Evolutionary conservation across 2,797 vertebrate species (phyloP), one percentile per base, ranked within the genome.

Genomic region (Echeneis naucrates): DNA sequence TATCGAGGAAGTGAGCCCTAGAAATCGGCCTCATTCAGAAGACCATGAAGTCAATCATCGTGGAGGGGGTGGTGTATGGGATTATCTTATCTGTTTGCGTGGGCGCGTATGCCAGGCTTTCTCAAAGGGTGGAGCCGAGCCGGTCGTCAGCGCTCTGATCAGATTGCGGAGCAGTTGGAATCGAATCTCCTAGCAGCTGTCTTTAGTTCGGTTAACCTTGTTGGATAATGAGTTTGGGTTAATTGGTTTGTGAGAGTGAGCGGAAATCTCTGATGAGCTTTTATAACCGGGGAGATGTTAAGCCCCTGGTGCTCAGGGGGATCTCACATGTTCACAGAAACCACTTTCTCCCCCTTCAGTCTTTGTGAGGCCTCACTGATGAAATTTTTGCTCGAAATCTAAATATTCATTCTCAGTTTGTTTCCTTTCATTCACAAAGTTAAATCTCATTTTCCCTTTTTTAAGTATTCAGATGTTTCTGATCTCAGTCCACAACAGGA

Each of bases 171-270:
- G 7, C 48, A 3, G 59, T 32, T 57, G 66, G 58, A 57, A 26
- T 57, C 52, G 1, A 19, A 52, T 56, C 21, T 19, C 5, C 54
- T 59, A 7, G 69, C 75, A 42, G 70, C 70, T 26, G 71, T 7
- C 10, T 37, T 26, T 40, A 0, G 52, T 3, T 2, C 53, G 12
- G 30, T 51, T 1, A 19, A 55, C 56, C 51, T 16, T 4, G 69
- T 51, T 19, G 52, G 62, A 26, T 74, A 51, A 85, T 68, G 65
- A 80, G 57, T 75, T 76, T 40, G 33, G 38, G 32, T 71, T 77
- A 82, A 82, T 85, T 78, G 66, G 78, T 61, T 80, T 52, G 47
- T 0, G 50, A 76, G 69, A 65, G 44, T 4, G 50, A 72, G 52
- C 12, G 24, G 65, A 65, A 81, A 54, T 64, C 67, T 72, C 19